Evolutionary conservation across 2,888 invertebrate genomes (phyloP), one percentile per base, ranked within the genome.

Genomic region (Rapana venosa): DNA sequence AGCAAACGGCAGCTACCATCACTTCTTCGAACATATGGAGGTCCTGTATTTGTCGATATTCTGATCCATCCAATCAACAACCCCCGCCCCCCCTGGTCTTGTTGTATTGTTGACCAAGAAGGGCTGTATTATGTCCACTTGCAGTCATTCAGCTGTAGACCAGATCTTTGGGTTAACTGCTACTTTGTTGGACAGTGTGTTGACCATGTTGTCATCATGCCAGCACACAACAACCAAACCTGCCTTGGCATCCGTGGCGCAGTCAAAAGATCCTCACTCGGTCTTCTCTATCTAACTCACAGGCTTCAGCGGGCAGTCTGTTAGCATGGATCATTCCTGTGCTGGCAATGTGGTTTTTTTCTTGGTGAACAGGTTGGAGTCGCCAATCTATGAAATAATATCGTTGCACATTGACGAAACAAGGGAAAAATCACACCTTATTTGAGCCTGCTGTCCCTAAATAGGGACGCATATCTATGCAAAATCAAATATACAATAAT

Each of bases 251-350:
- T 87, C 87, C 30, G 74, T 74, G 26, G 20, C n/a, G 11, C 11
- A 32, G 47, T 70, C 70, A 22, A 36, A n/a, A 5, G 87, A 74
- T n/a, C 87, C 74, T 35, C 87, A 13, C 32, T 47, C 47, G 22
- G 11, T 20, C 47, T 87, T 87, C 58, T 87, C 74, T 8, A 87
- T n/a, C 13, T 87, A 74, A 4, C 32, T 77, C 36, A 30, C 87
- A 36, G 26, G 22, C 30, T 30, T 22, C 32, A 87, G 77, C 6
- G 32, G 22, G 70, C 70, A 70, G 58, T 74, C 87, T 36, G 30
- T 70, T 26, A 87, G 35, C 13, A 13, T 66, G 66, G 66, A 66
- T 66, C 26, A 26, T 66, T 66, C 66, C 66, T 66, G 66, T 66
- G 66, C 66, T 6, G 66, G 66, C 66, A 2, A 66, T 13, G 66